These are phyloP conservation scores for Charadrius vociferus DNA, from an alignment of 2,113 vertebrate species.

Conservation along the genomic window DNA sequence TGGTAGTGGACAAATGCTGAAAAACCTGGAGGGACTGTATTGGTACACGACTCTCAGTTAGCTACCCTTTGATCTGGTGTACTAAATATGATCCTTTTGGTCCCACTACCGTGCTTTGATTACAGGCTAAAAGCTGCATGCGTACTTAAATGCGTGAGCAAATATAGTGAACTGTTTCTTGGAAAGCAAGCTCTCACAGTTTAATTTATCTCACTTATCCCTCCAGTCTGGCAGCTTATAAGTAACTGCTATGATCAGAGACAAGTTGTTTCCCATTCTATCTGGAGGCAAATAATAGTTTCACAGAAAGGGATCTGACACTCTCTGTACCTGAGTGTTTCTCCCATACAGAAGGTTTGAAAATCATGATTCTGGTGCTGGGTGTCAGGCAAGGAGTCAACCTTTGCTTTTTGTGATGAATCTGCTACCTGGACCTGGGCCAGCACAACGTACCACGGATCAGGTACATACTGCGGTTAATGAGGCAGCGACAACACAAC, in stretches of 20 bases:
- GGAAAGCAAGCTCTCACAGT: conserved; percentile 44
- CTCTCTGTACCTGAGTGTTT: conserved; percentile 42
- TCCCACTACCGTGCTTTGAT: conserved; percentile 20
- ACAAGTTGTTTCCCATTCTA: conserved; percentile 66
- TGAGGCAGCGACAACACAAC: conserved; percentile 41
- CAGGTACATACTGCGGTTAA: conserved; percentile 44
- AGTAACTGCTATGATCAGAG: conserved; percentile 70
- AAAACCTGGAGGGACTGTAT: not conserved
- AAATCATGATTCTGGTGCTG: not conserved
- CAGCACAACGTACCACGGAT: not conserved
- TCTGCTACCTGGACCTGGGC: not conserved
- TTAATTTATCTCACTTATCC: conserved; percentile 73
- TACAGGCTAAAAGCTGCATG: conserved; percentile 30
- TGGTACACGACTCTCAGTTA: not conserved
- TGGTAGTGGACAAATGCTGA: not conserved
- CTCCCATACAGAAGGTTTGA: conserved; percentile 17
- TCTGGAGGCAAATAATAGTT: conserved; percentile 71
- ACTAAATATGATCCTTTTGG: conserved; percentile 30
- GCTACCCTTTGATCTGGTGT: conserved; percentile 11
- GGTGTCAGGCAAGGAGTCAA: conserved; percentile 11
- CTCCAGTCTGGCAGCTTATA: conserved; percentile 67
- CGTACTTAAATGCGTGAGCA: conserved; percentile 30
- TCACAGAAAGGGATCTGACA: conserved; percentile 52
- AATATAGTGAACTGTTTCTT: conserved; percentile 61
- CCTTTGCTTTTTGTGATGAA: not conserved